phyloP scores from a whole-genome alignment of 2,113 vertebrate species.

The Corythaeola cristata region DNA sequence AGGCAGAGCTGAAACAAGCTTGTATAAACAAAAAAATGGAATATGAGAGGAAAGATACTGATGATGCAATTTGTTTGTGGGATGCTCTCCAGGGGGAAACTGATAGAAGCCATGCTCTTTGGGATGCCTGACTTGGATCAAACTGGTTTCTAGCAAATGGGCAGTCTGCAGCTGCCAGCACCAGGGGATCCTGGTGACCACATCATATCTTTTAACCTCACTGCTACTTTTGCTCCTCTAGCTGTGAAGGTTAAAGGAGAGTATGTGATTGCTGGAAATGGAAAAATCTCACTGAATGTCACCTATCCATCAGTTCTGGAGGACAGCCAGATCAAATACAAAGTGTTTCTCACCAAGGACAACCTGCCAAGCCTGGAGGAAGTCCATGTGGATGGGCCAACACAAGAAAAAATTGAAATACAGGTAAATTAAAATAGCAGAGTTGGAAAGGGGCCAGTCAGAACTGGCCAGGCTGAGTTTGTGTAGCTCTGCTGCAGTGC shows the following conservation, averaged over 20 bases:
- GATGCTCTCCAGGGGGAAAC: background rate
- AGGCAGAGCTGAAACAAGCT: background rate
- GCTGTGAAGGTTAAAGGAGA: conserved; percentile 79
- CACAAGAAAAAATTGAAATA: conserved; percentile 78
- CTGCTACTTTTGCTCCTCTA: conserved; percentile 27
- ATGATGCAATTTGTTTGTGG: background rate
- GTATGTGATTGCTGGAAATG: conserved; percentile 84
- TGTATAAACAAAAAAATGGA: background rate
- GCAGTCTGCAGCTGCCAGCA: background rate
- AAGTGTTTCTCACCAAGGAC: conserved; percentile 81
- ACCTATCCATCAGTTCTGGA: conserved; percentile 87
- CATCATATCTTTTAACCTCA: background rate
- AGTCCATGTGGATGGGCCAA: conserved; percentile 80
- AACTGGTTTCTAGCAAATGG: background rate
- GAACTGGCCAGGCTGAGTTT: background rate
- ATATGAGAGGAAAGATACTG: background rate
- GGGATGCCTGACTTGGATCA: background rate
- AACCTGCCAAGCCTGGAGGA: conserved; percentile 85
- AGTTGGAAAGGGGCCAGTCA: background rate
- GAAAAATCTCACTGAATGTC: conserved; percentile 76
- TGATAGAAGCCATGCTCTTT: background rate
- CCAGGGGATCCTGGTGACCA: background rate
- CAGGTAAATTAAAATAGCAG: conserved; percentile 76
- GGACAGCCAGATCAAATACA: conserved; percentile 80
- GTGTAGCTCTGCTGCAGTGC: background rate